Evolutionary conservation across 2,113 vertebrate genomes (phyloP).

Genomic region (Capreolus pygargus): DNA sequence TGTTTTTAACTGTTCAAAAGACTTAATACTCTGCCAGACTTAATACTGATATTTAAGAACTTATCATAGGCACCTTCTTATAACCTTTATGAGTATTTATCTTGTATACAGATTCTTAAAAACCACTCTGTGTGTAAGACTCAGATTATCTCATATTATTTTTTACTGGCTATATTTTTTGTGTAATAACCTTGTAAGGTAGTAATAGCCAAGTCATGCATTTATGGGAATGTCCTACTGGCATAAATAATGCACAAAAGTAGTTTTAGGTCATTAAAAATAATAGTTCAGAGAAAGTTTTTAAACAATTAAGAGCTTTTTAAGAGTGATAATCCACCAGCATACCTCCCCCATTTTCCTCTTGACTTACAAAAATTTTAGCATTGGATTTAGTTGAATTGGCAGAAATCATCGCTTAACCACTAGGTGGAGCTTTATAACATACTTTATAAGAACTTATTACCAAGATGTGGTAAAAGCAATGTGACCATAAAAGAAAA

Average conservation of each 20-base stretch:
- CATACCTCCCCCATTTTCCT: not conserved
- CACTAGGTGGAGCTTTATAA: not conserved
- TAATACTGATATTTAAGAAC: not conserved
- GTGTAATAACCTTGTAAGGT: not conserved
- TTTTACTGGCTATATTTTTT: not conserved
- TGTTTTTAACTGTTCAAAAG: not conserved
- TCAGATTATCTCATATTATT: not conserved
- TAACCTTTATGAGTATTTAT: not conserved
- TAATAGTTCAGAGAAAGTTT: not conserved
- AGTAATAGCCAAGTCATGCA: not conserved
- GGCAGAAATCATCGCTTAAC: not conserved
- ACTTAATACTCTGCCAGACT: not conserved
- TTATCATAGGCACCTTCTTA: not conserved
- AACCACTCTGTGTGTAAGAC: not conserved
- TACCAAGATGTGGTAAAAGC: not conserved
- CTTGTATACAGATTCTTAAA: conserved; percentile 8
- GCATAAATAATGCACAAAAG: not conserved
- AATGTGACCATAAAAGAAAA: not conserved
- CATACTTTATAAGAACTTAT: not conserved
- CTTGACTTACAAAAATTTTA: not conserved
- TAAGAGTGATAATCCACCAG: not conserved
- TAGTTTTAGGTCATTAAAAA: conserved; percentile 5
- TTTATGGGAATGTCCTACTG: not conserved
- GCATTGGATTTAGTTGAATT: not conserved
- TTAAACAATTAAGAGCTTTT: not conserved